Conservation (phyloP, 2,888 invertebrate species). For the Cataglyphis rosenhaueri region DNA sequence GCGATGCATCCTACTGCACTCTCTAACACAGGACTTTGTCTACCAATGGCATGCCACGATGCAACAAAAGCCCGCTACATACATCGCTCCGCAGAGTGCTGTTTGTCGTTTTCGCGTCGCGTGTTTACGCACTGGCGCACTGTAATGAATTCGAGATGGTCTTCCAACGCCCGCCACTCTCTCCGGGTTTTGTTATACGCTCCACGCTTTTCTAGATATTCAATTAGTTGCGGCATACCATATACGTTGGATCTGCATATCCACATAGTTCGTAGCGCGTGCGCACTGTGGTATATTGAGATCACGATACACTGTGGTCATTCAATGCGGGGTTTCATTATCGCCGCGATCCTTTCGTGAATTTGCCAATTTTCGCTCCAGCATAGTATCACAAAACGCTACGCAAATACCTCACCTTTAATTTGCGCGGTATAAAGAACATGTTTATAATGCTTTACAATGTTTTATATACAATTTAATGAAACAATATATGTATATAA, state of each 20-base stretch:
- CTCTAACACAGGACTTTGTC: slow-evolving; percentile 41
- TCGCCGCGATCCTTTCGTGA: slow-evolving; percentile 14
- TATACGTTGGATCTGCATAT: slow-evolving; percentile 7
- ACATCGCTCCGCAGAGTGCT: slow-evolving; percentile 44
- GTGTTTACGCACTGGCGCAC: slow-evolving; percentile 47
- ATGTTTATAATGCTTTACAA: background rate
- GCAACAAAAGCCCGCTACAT: slow-evolving; percentile 43
- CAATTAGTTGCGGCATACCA: slow-evolving; percentile 41
- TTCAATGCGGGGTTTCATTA: slow-evolving; percentile 32
- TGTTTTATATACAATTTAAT: background rate
- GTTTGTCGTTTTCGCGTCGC: slow-evolving; percentile 53
- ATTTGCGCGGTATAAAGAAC: background rate
- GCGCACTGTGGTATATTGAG: slow-evolving; percentile 10
- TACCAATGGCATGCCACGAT: slow-evolving; percentile 37
- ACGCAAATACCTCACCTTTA: background rate
- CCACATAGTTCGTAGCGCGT: slow-evolving; percentile 2
- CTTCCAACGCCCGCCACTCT: slow-evolving; percentile 39
- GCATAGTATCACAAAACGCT: background rate
- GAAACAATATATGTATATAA: background rate
- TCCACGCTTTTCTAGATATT: slow-evolving; percentile 30
- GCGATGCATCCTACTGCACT: slow-evolving; percentile 35
- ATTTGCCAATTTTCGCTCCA: background rate
- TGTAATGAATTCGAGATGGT: slow-evolving; percentile 56
- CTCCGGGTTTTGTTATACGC: slow-evolving; percentile 34
- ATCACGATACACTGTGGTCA: slow-evolving; percentile 7